A percentile compares a stretch with the other conserved stretches of the same genome.
These are phyloP conservation scores for Microctenopoma steveboyesi DNA, from an alignment of 2,797 vertebrate species.

Conservation along the genomic window DNA sequence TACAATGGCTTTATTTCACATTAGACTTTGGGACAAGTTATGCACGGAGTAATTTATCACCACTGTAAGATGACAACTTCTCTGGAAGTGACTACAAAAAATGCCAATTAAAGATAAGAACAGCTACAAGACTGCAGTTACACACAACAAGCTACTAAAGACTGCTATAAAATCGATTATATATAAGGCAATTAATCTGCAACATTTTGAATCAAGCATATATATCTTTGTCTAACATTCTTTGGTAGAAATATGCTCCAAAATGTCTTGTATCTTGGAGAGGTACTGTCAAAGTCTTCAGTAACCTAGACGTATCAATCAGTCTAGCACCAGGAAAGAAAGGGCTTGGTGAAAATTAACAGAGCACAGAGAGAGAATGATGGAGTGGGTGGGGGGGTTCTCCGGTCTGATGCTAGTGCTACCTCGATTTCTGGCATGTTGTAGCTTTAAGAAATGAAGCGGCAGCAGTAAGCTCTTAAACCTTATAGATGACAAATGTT, in stretches of 20 bases:
- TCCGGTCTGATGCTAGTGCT: too few species aligned
- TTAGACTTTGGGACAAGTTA: conserved; percentile 55
- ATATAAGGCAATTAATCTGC: too few species aligned
- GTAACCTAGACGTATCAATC: neutral
- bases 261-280: neutral
- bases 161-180: too few species aligned
- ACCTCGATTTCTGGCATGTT: neutral
- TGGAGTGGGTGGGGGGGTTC: too few species aligned
- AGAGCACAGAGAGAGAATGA: too few species aligned
- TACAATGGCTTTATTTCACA: conserved; percentile 37
- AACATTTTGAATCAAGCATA: too few species aligned
- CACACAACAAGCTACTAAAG: too few species aligned
- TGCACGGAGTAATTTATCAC: conserved; percentile 36
- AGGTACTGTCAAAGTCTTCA: neutral
- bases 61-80: conserved; percentile 22
- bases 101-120: neutral
- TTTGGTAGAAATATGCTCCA: neutral
- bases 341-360: neutral
- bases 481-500: neutral
- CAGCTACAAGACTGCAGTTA: too few species aligned
- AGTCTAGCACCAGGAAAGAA: neutral
- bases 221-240: too few species aligned
- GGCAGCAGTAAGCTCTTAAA: neutral
- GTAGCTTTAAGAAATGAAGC: neutral
- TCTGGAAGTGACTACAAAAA: conserved; percentile 4